phyloP scores from a whole-genome alignment of 2,113 vertebrate species.

The Bubo scandiacus region DNA sequence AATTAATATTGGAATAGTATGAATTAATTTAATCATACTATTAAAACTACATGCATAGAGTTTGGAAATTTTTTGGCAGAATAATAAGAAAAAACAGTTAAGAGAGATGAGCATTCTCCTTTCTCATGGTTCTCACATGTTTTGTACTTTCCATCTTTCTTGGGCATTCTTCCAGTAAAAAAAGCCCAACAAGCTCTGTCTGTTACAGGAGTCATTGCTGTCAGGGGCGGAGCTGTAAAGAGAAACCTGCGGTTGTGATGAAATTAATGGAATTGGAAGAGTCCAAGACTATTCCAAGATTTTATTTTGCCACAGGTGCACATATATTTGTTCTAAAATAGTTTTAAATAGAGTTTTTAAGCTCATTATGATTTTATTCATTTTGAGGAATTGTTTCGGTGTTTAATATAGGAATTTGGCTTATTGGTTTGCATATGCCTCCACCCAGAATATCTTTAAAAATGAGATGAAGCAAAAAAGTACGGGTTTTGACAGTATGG shows the following conservation, averaged over 20 bases:
- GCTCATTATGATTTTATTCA: background rate
- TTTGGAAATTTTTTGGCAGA: background rate
- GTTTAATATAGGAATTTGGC: background rate
- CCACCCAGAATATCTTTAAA: background rate
- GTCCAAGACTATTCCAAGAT: background rate
- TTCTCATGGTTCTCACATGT: background rate
- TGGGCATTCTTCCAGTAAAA: background rate
- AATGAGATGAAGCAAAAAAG: background rate
- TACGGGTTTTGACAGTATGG: background rate
- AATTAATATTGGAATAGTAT: conserved; percentile 3
- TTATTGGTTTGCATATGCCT: background rate
- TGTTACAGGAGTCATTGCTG: background rate
- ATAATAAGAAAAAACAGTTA: background rate
- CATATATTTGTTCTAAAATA: background rate
- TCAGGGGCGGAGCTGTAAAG: background rate
- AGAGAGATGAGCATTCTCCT: background rate
- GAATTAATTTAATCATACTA: background rate
- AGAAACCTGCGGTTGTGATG: background rate
- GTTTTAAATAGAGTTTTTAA: background rate
- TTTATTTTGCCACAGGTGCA: background rate
- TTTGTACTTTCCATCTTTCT: background rate
- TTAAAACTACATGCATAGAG: background rate
- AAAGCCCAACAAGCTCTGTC: background rate
- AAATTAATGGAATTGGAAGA: background rate
- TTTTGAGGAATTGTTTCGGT: background rate